Conservation (phyloP, 2,113 vertebrate genomes). For the Dermatemys mawii region DNA sequence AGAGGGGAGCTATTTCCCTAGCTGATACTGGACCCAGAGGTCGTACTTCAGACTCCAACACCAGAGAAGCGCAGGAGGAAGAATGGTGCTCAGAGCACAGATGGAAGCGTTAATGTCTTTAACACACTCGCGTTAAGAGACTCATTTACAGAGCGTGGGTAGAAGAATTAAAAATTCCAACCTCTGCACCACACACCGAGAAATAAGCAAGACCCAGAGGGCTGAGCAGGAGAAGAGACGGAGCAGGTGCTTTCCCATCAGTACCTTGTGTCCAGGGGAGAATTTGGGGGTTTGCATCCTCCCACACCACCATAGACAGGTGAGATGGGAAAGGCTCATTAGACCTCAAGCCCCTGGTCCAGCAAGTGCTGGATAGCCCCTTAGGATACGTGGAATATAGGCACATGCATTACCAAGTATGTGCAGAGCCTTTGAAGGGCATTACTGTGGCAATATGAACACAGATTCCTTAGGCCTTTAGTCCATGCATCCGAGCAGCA, state of each 20-base stretch:
- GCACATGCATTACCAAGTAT: background rate
- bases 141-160: accelerated
- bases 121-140: accelerated
- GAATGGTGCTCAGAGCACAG: background rate
- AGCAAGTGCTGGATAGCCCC: background rate
- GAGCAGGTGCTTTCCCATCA: background rate
- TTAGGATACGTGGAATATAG: accelerated
- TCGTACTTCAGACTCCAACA: background rate
- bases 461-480: background rate
- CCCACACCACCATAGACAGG: accelerated
- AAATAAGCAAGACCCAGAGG: background rate
- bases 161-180: background rate
- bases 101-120: background rate
- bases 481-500: too few relatives aligned
- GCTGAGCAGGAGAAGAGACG: background rate
- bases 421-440: background rate
- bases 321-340: background rate
- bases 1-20: background rate
- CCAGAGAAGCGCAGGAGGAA: background rate
- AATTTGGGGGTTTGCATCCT: background rate
- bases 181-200: background rate
- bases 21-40: background rate
- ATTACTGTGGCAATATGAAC: background rate
- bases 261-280: background rate
- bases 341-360: accelerated